These are phyloP conservation scores for Andrena haemorrhoa DNA, from an alignment of 2,888 invertebrate species.

Conservation along the genomic window DNA sequence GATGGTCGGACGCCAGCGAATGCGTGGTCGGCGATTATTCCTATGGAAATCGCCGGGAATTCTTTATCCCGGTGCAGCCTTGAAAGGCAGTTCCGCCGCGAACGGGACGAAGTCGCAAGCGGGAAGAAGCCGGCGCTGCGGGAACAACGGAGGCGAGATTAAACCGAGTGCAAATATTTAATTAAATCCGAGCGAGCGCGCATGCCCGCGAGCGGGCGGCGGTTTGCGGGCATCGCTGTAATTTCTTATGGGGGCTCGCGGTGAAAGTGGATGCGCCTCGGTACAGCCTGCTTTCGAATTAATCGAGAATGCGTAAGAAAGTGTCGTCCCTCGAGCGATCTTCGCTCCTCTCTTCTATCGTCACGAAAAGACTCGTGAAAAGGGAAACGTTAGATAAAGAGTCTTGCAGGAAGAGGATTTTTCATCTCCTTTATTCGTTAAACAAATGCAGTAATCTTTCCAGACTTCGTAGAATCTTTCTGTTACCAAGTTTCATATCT, in stretches of 20 bases:
- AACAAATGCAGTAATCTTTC: not conserved
- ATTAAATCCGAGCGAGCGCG: conserved; percentile 70
- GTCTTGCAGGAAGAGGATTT: not conserved
- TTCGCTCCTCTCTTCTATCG: not conserved
- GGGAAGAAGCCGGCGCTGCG: conserved; percentile 24
- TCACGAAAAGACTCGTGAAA: not conserved
- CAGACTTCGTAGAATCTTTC: too few relatives aligned
- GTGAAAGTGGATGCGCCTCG: conserved; percentile 67
- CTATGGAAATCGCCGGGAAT: conserved; percentile 65
- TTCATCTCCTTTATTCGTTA: not conserved
- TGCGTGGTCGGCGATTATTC: conserved; percentile 61
- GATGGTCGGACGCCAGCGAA: conserved; percentile 39
- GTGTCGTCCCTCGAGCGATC: conserved; percentile 22
- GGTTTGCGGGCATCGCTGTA: conserved; percentile 54
- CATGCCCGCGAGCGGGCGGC: conserved; percentile 37
- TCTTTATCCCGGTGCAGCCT: conserved; percentile 50
- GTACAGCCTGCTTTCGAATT: conserved; percentile 48
- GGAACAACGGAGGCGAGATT: conserved; percentile 55
- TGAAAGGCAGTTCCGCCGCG: conserved; percentile 29
- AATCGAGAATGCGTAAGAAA: conserved; percentile 52
- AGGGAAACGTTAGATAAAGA: too few relatives aligned
- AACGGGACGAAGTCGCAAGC: not conserved
- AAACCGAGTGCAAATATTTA: conserved; percentile 77
- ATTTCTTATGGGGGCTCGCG: conserved; percentile 62
- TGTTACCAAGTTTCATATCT: too few relatives aligned